Evolutionary conservation across 2,888 invertebrate genomes (phyloP).

Genomic region (Cephus rjabovi): DNA sequence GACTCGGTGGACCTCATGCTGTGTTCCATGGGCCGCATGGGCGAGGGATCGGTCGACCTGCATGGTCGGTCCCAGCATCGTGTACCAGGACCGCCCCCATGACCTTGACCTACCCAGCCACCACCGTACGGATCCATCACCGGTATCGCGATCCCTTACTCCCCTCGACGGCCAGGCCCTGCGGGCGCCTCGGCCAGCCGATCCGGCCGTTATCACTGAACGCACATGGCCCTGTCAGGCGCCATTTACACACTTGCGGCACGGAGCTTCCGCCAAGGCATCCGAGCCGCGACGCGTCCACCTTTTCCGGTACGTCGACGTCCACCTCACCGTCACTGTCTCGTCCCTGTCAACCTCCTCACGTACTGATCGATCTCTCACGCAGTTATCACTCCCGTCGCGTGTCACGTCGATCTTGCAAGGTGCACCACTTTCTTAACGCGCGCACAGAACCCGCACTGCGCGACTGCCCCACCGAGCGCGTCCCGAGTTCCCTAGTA

Average conservation of each 20-base stretch:
- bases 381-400: not conserved
- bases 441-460: not conserved
- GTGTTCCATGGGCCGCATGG: constrained; percentile 61
- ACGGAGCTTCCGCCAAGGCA: not conserved
- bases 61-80: constrained; percentile 62
- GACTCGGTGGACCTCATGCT: constrained; percentile 58
- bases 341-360: not conserved
- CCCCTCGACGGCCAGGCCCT: constrained; percentile 34
- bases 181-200: constrained; percentile 12
- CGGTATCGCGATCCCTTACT: constrained; percentile 34
- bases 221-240: constrained; percentile 57
- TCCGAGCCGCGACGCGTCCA: not conserved
- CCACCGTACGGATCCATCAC: constrained; percentile 69
- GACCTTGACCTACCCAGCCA: constrained; percentile 63
- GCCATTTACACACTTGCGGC: constrained; percentile 41
- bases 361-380: not conserved
- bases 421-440: not conserved
- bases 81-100: constrained; percentile 39
- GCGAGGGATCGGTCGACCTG: constrained; percentile 62
- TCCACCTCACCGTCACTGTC: not conserved
- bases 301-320: not conserved
- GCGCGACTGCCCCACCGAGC: not conserved
- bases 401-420: not conserved
- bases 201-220: constrained; percentile 25
- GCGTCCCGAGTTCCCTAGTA: not conserved